Conservation (phyloP, 1,140 invertebrate genomes). For the Camponotus floridanus region DNA sequence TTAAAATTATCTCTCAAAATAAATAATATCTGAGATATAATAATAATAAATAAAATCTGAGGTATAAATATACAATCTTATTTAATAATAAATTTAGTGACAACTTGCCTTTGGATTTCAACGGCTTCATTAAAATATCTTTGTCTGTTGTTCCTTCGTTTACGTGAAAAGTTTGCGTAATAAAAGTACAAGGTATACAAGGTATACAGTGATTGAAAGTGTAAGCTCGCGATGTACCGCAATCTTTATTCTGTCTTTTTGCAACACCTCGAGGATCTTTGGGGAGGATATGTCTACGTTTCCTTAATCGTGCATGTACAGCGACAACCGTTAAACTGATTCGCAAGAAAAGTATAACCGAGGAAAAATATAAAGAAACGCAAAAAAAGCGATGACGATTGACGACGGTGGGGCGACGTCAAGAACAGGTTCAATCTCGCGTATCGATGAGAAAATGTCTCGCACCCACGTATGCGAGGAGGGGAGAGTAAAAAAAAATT, state of each 20-base stretch:
- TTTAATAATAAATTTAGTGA: neutral
- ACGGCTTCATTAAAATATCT: slow-evolving; percentile 77
- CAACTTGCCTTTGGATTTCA: slow-evolving; percentile 75
- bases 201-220: neutral
- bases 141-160: neutral
- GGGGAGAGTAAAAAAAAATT: neutral
- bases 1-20: too few species aligned
- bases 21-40: neutral
- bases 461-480: neutral
- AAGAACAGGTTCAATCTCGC: slow-evolving; percentile 60
- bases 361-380: slow-evolving; percentile 26
- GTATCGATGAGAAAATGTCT: neutral
- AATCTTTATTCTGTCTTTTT: neutral
- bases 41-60: neutral
- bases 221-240: neutral
- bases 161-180: neutral
- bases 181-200: neutral
- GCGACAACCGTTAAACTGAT: slow-evolving; percentile 61
- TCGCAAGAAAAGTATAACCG: slow-evolving; percentile 43
- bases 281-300: neutral
- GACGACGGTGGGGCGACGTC: slow-evolving; percentile 53
- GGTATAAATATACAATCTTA: neutral
- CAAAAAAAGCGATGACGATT: slow-evolving; percentile 28
- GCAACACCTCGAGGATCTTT: neutral
- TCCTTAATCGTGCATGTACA: slow-evolving; percentile 29